A percentile compares a stretch with the other conserved stretches of the same genome.
These are phyloP conservation scores for Drosophila ercepeae DNA, from an alignment of 1,140 invertebrate genomes.

Conservation along the genomic window DNA sequence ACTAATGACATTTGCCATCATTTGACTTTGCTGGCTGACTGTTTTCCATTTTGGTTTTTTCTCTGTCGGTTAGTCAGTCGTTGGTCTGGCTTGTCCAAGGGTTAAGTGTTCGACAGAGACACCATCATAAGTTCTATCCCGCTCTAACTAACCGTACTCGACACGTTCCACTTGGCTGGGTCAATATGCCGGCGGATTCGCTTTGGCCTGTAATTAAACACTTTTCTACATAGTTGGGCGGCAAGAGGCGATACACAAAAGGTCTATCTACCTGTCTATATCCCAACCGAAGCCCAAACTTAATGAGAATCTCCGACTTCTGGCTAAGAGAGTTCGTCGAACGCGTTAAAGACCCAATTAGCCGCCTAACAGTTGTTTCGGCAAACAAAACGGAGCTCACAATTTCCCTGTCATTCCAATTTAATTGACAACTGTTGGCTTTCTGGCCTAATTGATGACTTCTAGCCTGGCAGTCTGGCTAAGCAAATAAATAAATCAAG, in stretches of 20 bases:
- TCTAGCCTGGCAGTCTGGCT: conserved; percentile 29
- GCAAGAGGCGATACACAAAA: too few relatives aligned
- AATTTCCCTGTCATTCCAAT: conserved; percentile 50
- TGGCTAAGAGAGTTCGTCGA: conserved; percentile 48
- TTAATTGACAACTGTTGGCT: conserved; percentile 69
- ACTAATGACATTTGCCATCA: conserved; percentile 69
- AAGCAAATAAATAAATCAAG: conserved; percentile 49
- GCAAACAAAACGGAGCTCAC: conserved; percentile 30
- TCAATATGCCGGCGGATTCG: conserved; percentile 65
- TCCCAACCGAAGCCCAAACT: conserved; percentile 20
- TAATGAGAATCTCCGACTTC: conserved; percentile 54
- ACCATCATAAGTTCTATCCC: conserved; percentile 39
- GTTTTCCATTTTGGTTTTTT: conserved; percentile 10
- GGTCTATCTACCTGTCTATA: conserved; percentile 3
- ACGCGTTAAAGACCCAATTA: conserved; percentile 62
- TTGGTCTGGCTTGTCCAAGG: conserved; percentile 55
- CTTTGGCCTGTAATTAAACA: conserved; percentile 72
- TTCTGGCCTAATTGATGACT: conserved; percentile 61
- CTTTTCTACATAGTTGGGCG: conserved; percentile 27
- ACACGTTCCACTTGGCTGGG: conserved; percentile 70
- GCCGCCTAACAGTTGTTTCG: conserved; percentile 55
- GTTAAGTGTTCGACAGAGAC: conserved; percentile 28
- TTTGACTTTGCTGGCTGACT: conserved; percentile 45
- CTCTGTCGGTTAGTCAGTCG: conserved; percentile 1
- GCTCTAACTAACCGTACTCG: conserved; percentile 76